Percentiles rank a stretch among this genome's conserved stretches.
Evolutionary conservation across 1,140 invertebrate genomes (phyloP).

Genomic region (Lutraria rhynchaena): DNA sequence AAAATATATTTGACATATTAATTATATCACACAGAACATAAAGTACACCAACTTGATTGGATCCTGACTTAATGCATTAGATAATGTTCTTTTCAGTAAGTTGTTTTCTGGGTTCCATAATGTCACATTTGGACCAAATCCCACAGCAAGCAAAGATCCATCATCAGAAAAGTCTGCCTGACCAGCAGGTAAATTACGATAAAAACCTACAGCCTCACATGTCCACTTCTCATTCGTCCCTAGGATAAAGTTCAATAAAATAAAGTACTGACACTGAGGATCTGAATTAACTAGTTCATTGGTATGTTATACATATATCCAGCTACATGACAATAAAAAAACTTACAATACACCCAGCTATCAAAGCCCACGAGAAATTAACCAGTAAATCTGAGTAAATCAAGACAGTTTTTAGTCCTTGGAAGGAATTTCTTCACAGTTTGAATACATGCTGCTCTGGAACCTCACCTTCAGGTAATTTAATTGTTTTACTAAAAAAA

Average conservation of each 20-base stretch:
- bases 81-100: slow-evolving; percentile 84
- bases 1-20: too few species aligned
- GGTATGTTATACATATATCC: neutral
- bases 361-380: too few species aligned
- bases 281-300: neutral
- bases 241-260: slow-evolving; percentile 41
- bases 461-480: too few species aligned
- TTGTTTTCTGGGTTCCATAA: slow-evolving; percentile 85
- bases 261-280: neutral
- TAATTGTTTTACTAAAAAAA: too few species aligned
- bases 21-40: too few species aligned
- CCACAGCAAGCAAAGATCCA: slow-evolving; percentile 89
- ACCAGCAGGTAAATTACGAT: slow-evolving; percentile 85
- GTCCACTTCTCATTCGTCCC: slow-evolving; percentile 84
- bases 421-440: too few species aligned
- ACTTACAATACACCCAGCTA: too few species aligned
- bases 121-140: slow-evolving; percentile 88
- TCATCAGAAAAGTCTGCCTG: slow-evolving; percentile 88
- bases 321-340: neutral
- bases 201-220: slow-evolving; percentile 87
- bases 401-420: too few species aligned
- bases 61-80: slow-evolving; percentile 64
- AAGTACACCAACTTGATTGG: slow-evolving; percentile 73
- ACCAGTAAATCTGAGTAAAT: too few species aligned
- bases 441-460: too few species aligned